Conservation (phyloP, 2,888 invertebrate genomes). For the Tipula unca region DNA sequence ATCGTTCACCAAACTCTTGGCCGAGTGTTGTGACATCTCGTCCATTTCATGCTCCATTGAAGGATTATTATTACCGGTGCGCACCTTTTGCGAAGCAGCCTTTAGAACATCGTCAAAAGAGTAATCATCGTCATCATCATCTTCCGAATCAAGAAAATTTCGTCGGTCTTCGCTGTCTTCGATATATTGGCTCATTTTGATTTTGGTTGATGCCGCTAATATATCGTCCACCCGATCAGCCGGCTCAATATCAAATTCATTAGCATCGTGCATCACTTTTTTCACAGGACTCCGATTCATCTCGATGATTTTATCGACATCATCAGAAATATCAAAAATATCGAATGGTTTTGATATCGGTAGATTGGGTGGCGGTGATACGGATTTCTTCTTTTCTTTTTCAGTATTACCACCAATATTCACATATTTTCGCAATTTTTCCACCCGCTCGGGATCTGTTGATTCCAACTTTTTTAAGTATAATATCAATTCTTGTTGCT, state of each 20-base stretch:
- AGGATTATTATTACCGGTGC: slow-evolving; percentile 36
- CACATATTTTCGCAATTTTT: slow-evolving; percentile 66
- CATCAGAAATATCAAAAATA: slow-evolving; percentile 8
- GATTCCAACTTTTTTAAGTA: slow-evolving; percentile 74
- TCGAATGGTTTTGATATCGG: neutral
- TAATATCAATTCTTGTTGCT: slow-evolving; percentile 73
- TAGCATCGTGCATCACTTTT: neutral
- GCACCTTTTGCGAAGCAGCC: slow-evolving; percentile 63
- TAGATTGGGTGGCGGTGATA: slow-evolving; percentile 15
- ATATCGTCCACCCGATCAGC: slow-evolving; percentile 21
- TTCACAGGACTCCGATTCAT: neutral
- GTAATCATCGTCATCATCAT: slow-evolving; percentile 69
- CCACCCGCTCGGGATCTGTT: slow-evolving; percentile 67
- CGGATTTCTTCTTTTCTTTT: neutral
- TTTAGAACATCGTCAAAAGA: slow-evolving; percentile 76
- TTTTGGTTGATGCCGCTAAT: slow-evolving; percentile 26
- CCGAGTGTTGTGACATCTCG: slow-evolving; percentile 33
- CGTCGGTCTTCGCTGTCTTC: slow-evolving; percentile 29
- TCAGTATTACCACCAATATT: slow-evolving; percentile 42
- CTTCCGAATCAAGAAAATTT: slow-evolving; percentile 50
- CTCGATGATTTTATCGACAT: slow-evolving; percentile 38
- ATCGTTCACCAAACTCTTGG: slow-evolving; percentile 31
- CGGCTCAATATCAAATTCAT: slow-evolving; percentile 24
- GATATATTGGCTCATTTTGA: slow-evolving; percentile 26
- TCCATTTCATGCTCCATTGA: slow-evolving; percentile 27